Evolutionary conservation across 2,888 invertebrate species (phyloP), one percentile per base, ranked within the genome.

Genomic region (Synergus umbraculus): DNA sequence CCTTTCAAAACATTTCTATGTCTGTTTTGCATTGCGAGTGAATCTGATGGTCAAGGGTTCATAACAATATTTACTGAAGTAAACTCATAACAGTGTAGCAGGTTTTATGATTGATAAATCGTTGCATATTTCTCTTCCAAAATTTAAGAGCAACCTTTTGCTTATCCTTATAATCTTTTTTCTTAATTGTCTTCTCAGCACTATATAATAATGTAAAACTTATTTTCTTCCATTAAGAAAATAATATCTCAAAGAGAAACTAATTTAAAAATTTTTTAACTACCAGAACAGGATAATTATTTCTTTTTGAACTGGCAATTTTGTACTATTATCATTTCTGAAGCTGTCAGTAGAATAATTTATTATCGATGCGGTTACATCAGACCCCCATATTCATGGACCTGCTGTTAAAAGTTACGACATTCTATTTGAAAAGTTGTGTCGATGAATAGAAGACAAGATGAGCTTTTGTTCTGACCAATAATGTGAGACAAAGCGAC

Each of bases 361-460:
- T 73, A 73, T 73, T 73, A 73, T 46, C 46, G 46, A 65, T 73
- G 73, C 15, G 54, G 73, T 73, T 73, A 54, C 73, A 73, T 73
- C 73, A 73, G 73, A 73, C 49, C 73, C 73, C 29, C 49, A 69
- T 69, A 69, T 69, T 69, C 69, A 69, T 69, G 54, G 49, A 73
- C 49, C 73, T 73, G 73, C 73, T 73, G 15, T 73, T 73, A 54
- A 15, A 54, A 73, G 49, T 73, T 73, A 73, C 73, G 73, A 73
- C 73, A 73, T 73, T 73, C 73, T 29, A 73, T n/a, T 54, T 73
- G 49, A 73, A 73, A 49, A 49, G 73, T 73, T 4, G 73, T n/a
- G 29, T 69, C 29, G 15, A 49, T 46, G 46, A 49, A 73, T 54
- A 37, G 73, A 73, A 73, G 29, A 29, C 15, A 49, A 73, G 37